Percentiles rank a stretch among this genome's conserved stretches.
These are phyloP conservation scores for Euschistus heros DNA, from an alignment of 1,140 invertebrate species.

Conservation along the genomic window DNA sequence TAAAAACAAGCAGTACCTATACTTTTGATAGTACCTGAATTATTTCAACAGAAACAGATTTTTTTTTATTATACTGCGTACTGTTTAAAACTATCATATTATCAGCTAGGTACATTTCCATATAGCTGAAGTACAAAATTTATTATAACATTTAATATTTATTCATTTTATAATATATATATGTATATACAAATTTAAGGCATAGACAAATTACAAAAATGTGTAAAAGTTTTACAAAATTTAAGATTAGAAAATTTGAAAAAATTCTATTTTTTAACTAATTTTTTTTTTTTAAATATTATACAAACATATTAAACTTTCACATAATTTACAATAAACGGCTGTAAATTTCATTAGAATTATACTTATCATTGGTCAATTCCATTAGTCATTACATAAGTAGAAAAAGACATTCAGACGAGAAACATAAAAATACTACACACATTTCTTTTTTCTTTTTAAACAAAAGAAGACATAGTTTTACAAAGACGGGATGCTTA, in stretches of 20 bases:
- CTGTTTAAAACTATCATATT: background rate
- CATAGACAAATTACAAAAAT: constrained; percentile 5
- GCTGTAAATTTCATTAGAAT: constrained; percentile 1
- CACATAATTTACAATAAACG: constrained; percentile 6
- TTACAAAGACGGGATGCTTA: no score
- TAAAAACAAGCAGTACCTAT: no score
- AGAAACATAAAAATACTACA: no score
- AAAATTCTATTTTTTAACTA: constrained; percentile 7
- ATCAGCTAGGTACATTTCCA: constrained; percentile 5
- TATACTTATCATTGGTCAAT: constrained; percentile 6
- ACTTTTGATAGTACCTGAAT: no score
- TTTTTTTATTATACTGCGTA: background rate
- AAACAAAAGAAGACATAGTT: no score
- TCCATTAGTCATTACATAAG: constrained; percentile 12
- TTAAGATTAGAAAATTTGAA: constrained; percentile 10
- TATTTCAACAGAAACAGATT: no score
- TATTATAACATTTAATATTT: background rate
- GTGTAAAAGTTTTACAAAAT: constrained; percentile 10
- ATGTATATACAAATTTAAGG: constrained; percentile 6
- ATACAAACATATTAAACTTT: background rate
- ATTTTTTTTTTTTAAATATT: background rate
- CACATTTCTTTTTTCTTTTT: no score
- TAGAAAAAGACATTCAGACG: background rate
- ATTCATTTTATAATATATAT: background rate
- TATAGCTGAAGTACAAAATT: constrained; percentile 6